Base-by-base conservation (phyloP, 2,888 invertebrate genomes). In the Monochamus alternatus region DNA sequence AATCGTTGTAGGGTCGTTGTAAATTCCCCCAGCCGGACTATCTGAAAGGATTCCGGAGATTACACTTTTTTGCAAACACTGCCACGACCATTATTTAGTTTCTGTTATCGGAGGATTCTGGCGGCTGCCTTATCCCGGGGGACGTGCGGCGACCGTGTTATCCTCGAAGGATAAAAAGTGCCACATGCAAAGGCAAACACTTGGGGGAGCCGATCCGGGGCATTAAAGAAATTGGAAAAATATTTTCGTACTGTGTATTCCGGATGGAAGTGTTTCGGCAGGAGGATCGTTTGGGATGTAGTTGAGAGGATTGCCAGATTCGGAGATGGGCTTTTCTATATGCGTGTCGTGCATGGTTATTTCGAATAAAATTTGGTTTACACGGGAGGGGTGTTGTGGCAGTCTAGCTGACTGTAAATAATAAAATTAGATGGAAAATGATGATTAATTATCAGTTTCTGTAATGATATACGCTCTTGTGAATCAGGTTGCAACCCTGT, bases 151-250 rank as follows among this genome's bases (percentile, higher is more conserved):
- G 44, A 63, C 38, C 73, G 75, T 63, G 75, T 77, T 77, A 75
- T 75, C 70, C 77, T 65, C 38, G 65, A 51, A 65, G 83, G 83
- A 84, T 83, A 86, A 85, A 85, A 84, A 84, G 81, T 82, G 83
- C 82, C 82, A 84, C 85, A 86, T 86, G 85, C 85, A 85, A 86
- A 86, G 83, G 85, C 82, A 85, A 86, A 86, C 85, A 86, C 78
- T 71, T 67, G 79, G 79, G 80, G 79, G 75, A 78, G 78, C 75
- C 75, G 74, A 81, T 47, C 66, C 65, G 77, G 72, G 74, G 84
- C 81, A 84, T 85, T 85, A 85, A 80, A 80, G 81, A 83, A 85
- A 85, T 84, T 85, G 84, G 80, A 80, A 85, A 84, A 85, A 86
- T 85, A 86, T 86, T 85, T 86, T 81, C 74, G 44, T 73, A 70